These are phyloP conservation scores for Eremophila alpestris DNA, from an alignment of 2,797 vertebrate species.

Conservation along the genomic window DNA sequence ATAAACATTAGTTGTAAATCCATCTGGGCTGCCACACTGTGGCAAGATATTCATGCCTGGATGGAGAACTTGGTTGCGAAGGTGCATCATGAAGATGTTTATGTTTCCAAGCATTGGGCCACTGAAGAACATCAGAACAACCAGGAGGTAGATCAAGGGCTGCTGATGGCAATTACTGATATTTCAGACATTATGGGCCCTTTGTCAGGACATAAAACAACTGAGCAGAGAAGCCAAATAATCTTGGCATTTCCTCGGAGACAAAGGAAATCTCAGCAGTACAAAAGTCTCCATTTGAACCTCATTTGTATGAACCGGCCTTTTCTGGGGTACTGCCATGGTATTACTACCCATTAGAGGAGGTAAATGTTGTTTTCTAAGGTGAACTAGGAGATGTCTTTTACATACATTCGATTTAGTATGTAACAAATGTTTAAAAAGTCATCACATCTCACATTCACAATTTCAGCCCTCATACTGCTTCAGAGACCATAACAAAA, in stretches of 20 bases:
- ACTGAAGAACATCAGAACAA: background rate
- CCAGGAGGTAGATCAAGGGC: background rate
- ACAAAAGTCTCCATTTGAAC: background rate
- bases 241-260: background rate
- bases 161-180: background rate
- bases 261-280: background rate
- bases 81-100: background rate
- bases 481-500: no score
- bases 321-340: background rate
- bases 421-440: background rate
- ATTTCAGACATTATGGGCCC: background rate
- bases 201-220: background rate
- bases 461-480: background rate
- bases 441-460: background rate
- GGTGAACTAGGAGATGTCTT: background rate
- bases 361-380: background rate
- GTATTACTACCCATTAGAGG: background rate
- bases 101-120: accelerated
- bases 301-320: background rate
- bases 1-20: background rate
- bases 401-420: background rate
- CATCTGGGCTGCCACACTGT: background rate
- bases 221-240: background rate
- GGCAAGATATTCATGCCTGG: background rate
- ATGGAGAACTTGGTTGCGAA: background rate